Conservation (phyloP, 2,797 vertebrate species). For the Clarias platycephalus region DNA sequence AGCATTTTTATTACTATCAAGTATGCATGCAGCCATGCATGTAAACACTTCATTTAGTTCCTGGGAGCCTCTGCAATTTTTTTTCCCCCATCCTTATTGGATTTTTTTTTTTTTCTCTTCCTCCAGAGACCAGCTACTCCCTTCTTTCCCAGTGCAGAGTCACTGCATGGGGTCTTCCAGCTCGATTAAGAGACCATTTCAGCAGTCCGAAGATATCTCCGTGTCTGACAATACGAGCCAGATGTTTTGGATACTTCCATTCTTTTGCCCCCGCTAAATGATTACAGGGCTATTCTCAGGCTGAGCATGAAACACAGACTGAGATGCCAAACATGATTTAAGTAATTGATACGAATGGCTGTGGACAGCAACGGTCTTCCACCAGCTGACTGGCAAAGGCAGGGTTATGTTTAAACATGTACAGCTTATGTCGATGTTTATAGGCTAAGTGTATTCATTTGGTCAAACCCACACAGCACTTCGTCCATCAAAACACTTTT, state of each 20-base stretch:
- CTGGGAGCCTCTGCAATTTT: slow-evolving; percentile 48
- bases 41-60: slow-evolving; percentile 73
- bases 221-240: slow-evolving; percentile 45
- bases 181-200: slow-evolving; percentile 33
- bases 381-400: slow-evolving; percentile 25
- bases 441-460: slow-evolving; percentile 20
- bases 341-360: slow-evolving; percentile 33
- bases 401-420: slow-evolving; percentile 18
- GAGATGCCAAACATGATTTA: slow-evolving; percentile 44
- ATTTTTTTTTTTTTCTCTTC: not conserved
- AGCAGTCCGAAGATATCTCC: slow-evolving; percentile 31
- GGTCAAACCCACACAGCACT: slow-evolving; percentile 29
- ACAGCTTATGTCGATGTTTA: slow-evolving; percentile 30
- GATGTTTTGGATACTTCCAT: slow-evolving; percentile 47
- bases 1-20: slow-evolving; percentile 78
- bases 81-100: slow-evolving; percentile 16
- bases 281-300: slow-evolving; percentile 40
- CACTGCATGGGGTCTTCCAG: slow-evolving; percentile 12
- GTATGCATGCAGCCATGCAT: slow-evolving; percentile 72
- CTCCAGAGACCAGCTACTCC: slow-evolving; percentile 8
- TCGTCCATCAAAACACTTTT: slow-evolving; percentile 31
- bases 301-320: slow-evolving; percentile 34
- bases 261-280: slow-evolving; percentile 34
- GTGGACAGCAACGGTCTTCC: slow-evolving; percentile 17
- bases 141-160: slow-evolving; percentile 16